Conservation (phyloP, 1,140 invertebrate species). For the Ceratoteleas bidentatus region DNA sequence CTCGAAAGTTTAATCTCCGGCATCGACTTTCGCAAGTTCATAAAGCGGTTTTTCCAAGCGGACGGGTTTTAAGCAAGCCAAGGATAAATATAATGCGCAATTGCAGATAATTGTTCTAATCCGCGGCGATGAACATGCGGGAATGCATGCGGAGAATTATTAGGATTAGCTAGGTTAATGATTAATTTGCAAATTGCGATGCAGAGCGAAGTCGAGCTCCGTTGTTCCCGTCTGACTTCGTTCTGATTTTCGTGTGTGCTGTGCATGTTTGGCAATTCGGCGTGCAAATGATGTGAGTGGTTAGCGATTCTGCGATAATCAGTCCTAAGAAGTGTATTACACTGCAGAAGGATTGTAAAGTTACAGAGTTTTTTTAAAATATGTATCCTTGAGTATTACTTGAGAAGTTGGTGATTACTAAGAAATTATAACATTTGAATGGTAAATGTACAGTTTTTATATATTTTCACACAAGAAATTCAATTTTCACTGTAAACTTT, state of each 20-base stretch:
- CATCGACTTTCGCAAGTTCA: constrained; percentile 48
- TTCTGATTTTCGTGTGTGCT: neutral
- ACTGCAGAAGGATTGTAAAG: too few species aligned
- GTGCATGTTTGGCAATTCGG: too few species aligned
- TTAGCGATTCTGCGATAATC: too few species aligned
- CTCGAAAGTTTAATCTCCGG: constrained; percentile 61
- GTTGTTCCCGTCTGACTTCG: neutral
- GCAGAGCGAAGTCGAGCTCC: neutral
- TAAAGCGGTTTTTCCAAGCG: constrained; percentile 43
- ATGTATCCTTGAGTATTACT: too few species aligned
- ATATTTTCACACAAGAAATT: too few species aligned
- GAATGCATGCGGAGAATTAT: constrained; percentile 27
- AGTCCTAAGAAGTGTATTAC: too few species aligned
- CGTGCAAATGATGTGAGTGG: too few species aligned
- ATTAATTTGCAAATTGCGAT: constrained; percentile 8
- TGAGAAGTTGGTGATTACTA: too few species aligned
- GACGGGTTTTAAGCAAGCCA: constrained; percentile 40
- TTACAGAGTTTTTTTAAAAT: too few species aligned
- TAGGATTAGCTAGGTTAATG: constrained; percentile 28
- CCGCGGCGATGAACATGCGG: constrained; percentile 22
- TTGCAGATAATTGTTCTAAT: constrained; percentile 45
- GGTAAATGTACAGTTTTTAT: too few species aligned
- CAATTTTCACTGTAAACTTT: too few species aligned
- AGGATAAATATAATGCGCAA: constrained; percentile 44
- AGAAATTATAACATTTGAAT: too few species aligned